Conservation (phyloP, 2,888 invertebrate species). For the Chymomyza caudatula region DNA sequence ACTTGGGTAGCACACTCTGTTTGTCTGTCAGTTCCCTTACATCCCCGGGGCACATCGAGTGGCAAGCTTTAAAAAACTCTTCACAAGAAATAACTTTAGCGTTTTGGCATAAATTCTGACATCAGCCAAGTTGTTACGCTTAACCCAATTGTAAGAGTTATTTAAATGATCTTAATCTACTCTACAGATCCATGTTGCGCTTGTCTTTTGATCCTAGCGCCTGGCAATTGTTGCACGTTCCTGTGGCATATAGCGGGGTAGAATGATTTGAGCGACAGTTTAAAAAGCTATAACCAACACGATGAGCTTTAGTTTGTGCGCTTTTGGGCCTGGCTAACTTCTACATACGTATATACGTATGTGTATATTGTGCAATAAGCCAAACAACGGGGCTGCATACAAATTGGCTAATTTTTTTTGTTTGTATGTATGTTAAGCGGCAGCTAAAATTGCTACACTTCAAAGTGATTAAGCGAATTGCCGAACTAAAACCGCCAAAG, state of each 20-base stretch:
- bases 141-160: conserved; percentile 62
- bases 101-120: conserved; percentile 28
- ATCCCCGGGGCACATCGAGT: not conserved
- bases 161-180: conserved; percentile 35
- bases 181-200: conserved; percentile 40
- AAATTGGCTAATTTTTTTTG: conserved; percentile 60
- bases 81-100: not conserved
- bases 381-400: conserved; percentile 60
- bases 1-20: not conserved
- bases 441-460: conserved; percentile 45
- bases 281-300: conserved; percentile 77
- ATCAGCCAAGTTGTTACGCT: conserved; percentile 54
- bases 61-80: not conserved
- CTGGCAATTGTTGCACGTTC: conserved; percentile 36
- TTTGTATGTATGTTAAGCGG: conserved; percentile 29
- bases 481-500: conserved; percentile 44
- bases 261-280: conserved; percentile 75
- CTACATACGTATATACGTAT: conserved; percentile 7
- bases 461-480: conserved; percentile 47
- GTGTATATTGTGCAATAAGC: conserved; percentile 63
- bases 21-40: not conserved
- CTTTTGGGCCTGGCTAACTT: conserved; percentile 53
- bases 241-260: conserved; percentile 12
- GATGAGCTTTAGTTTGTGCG: conserved; percentile 55
- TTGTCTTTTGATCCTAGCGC: conserved; percentile 61